Conservation (phyloP, 2,888 invertebrate species). For the Poecilobothrus nobilitatus region DNA sequence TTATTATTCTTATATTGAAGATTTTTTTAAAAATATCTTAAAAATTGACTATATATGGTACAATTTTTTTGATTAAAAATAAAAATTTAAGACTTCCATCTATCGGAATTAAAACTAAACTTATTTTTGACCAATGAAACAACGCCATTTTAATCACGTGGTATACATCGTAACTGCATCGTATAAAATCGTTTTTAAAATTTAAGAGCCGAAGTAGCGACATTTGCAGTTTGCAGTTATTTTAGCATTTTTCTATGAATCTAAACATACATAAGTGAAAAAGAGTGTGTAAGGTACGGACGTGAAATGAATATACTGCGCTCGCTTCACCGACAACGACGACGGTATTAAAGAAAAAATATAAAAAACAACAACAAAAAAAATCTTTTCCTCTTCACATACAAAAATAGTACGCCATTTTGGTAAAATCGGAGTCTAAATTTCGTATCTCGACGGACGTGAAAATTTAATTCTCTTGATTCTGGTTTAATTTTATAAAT, state of each 20-base stretch:
- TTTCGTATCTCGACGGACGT: conserved; percentile 20
- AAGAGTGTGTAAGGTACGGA: conserved; percentile 1
- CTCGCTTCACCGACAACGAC: conserved; percentile 1
- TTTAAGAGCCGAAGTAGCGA: neutral
- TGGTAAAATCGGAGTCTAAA: conserved; percentile 65
- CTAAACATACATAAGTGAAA: conserved; percentile 6
- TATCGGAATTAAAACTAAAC: neutral
- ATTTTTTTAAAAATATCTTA: no score
- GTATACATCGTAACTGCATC: neutral
- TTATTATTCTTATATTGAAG: no score
- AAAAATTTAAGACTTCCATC: neutral
- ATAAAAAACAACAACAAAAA: neutral
- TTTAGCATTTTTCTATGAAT: neutral
- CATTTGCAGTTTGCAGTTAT: neutral
- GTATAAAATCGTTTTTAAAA: neutral
- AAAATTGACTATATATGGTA: no score
- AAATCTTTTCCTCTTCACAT: neutral
- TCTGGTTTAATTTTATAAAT: conserved; percentile 16
- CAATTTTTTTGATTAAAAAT: no score
- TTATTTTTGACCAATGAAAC: neutral
- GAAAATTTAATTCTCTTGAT: conserved; percentile 19
- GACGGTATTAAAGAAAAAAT: neutral
- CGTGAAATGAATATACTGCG: conserved; percentile 6
- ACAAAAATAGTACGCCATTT: conserved; percentile 69
- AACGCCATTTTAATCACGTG: conserved; percentile 3